A percentile compares a stretch with the other conserved stretches of the same genome.
These are phyloP conservation scores for Platycheirus rosarum DNA, from an alignment of 2,888 invertebrate species.

Conservation along the genomic window DNA sequence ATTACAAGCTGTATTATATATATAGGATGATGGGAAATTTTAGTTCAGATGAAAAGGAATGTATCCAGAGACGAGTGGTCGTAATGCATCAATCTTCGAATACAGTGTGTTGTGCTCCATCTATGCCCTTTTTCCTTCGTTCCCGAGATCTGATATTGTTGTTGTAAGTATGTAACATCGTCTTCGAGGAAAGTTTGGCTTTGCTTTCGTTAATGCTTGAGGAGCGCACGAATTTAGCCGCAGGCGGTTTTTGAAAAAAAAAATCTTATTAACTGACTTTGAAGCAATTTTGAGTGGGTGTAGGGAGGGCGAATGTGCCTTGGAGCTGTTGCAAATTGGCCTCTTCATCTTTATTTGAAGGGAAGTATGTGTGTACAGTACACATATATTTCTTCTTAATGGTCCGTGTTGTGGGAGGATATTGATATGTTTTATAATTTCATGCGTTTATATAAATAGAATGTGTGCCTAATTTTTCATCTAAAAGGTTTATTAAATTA, in stretches of 20 bases:
- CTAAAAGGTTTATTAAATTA: too few relatives aligned
- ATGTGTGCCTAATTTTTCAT: neutral
- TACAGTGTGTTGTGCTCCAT: constrained; percentile 31
- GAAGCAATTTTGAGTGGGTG: constrained; percentile 50
- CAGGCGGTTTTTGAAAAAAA: constrained; percentile 48
- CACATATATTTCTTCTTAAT: neutral
- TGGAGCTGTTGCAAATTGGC: constrained; percentile 30
- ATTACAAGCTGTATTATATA: too few relatives aligned
- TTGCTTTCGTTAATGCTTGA: constrained; percentile 58
- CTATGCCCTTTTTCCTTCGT: neutral
- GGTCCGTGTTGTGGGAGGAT: neutral
- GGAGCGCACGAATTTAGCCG: constrained; percentile 50
- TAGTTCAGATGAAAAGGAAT: constrained; percentile 23
- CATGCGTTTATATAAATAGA: neutral
- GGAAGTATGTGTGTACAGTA: neutral
- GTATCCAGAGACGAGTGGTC: constrained; percentile 15
- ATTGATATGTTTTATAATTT: neutral
- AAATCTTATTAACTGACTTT: constrained; percentile 64
- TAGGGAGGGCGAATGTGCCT: constrained; percentile 6
- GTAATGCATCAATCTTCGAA: constrained; percentile 37
- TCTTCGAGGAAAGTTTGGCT: constrained; percentile 52
- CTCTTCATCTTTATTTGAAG: constrained; percentile 27
- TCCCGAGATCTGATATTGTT: constrained; percentile 19
- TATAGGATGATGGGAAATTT: constrained; percentile 34
- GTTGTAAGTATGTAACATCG: constrained; percentile 40